Base-by-base conservation (phyloP, 2,888 invertebrate genomes). In the Xylota segnis region DNA sequence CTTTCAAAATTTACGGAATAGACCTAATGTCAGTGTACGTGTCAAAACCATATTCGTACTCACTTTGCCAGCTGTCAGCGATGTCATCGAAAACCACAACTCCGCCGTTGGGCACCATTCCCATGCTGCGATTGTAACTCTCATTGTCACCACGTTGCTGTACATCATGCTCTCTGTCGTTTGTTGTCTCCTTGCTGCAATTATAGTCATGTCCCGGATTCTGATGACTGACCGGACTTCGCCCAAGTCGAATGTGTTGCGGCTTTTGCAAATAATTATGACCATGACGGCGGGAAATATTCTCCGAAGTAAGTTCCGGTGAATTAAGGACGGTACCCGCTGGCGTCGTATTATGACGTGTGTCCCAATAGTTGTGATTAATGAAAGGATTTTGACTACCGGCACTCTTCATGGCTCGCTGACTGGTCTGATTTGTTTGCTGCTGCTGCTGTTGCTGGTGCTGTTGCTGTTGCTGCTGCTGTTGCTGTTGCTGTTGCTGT, bases 21-120 rank as follows among this genome's bases (percentile, higher is more conserved):
- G n/a, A n/a, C n/a, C n/a, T n/a, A n/a, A 23, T 23, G 23, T 23
- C 23, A 23, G 3, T 23, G 23, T 3, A 23, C 23, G 23, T 43
- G 5, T n/a, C n/a, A 14, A 1, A 6, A 6, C 10, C 12, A 40
- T n/a, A 6, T 27, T 37, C 43, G 47, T 63, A 63, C 90, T 93
- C 92, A 93, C 95, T 95, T 93, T 96, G 95, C 96, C 96, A 96
- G 90, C 95, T 95, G 89, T 97, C 97, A 87, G 95, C 96, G 84
- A 96, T 96, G 91, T 97, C 97, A 90, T 97, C 97, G 90, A 97
- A 97, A 66, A 96, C 97, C 88, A 97, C 96, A 61, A 96, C 96
- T 91, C 96, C 79, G 18, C 95, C 96, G 84, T 95, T 95, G 79
- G 94, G 94, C 82, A 95, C 95, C 59, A 94, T 94, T 3, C 94